These are phyloP conservation scores for Eulemur rubriventer DNA, from an alignment of 2,797 vertebrate genomes.

Conservation along the genomic window DNA sequence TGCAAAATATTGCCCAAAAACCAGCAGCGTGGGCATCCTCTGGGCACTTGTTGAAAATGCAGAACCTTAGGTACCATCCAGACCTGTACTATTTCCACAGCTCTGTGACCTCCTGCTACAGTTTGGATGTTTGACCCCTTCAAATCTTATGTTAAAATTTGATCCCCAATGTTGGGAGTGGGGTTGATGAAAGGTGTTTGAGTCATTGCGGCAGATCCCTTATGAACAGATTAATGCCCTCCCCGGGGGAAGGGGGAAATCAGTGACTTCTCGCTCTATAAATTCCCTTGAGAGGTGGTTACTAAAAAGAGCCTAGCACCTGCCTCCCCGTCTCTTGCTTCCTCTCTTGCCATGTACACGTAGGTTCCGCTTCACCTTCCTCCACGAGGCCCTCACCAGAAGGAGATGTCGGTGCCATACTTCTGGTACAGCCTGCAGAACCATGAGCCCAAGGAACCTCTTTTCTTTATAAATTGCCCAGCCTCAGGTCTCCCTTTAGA, in stretches of 20 bases:
- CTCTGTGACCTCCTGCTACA: neutral
- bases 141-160: neutral
- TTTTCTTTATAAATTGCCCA: neutral
- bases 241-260: too few relatives aligned
- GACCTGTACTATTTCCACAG: neutral
- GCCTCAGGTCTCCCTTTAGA: neutral
- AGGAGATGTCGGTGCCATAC: neutral
- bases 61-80: neutral
- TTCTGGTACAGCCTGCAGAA: neutral
- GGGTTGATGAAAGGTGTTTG: neutral
- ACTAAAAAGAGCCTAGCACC: neutral
- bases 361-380: neutral
- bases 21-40: neutral
- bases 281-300: neutral
- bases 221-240: neutral
- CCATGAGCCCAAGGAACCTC: neutral
- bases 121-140: neutral
- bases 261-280: neutral
- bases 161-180: too few relatives aligned
- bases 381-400: neutral
- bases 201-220: neutral
- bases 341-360: neutral
- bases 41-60: neutral
- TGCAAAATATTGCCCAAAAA: neutral
- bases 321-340: neutral